These are phyloP conservation scores for Dione vanillae DNA, from an alignment of 2,888 invertebrate species.

Conservation along the genomic window DNA sequence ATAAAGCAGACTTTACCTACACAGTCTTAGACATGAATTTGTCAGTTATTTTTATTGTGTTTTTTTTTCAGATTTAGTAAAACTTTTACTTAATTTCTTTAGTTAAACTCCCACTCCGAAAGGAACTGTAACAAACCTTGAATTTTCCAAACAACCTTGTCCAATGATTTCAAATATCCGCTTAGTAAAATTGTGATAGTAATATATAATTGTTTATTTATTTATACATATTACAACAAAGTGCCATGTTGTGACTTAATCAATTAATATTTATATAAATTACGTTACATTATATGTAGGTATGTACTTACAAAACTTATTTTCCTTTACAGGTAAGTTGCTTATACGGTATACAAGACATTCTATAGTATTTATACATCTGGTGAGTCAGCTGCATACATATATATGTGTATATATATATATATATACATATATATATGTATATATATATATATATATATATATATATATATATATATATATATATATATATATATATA, in stretches of 20 bases:
- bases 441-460: no score
- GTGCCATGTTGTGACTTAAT: neutral
- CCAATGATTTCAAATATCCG: neutral
- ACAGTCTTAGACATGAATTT: neutral
- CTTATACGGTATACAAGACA: conserved; percentile 7
- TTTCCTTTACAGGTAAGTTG: conserved; percentile 41
- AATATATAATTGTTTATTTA: conserved; percentile 10
- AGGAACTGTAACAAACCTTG: no score
- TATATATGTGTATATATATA: no score
- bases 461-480: no score
- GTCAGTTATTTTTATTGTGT: neutral
- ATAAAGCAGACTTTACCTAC: no score
- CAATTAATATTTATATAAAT: conserved; percentile 5
- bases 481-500: no score
- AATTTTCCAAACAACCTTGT: neutral
- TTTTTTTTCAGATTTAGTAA: no score
- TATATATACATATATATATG: no score
- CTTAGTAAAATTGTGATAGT: neutral
- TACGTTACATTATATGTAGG: conserved; percentile 4
- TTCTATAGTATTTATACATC: conserved; percentile 31
- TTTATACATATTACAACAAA: conserved; percentile 2
- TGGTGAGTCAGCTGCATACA: conserved; percentile 32
- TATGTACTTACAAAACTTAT: conserved; percentile 35
- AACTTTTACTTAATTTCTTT: no score
- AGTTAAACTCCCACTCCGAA: no score